Percentiles rank a stretch among this genome's conserved stretches.
These are phyloP conservation scores for Cydia pomonella DNA, from an alignment of 1,140 invertebrate species.

Conservation along the genomic window DNA sequence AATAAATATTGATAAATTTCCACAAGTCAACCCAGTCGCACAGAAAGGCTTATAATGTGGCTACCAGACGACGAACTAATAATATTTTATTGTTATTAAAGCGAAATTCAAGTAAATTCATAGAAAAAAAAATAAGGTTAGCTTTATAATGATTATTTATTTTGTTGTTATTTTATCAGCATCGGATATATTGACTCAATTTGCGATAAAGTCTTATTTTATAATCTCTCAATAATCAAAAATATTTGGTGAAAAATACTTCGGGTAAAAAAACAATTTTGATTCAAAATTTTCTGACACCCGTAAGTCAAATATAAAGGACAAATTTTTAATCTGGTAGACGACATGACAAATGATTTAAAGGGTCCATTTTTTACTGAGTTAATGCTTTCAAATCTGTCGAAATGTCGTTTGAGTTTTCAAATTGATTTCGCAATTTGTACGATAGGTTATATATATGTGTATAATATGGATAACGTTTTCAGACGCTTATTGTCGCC, in stretches of 20 bases:
- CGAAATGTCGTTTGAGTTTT: background rate
- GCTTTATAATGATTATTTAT: too few species aligned
- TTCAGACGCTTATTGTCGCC: slow-evolving; percentile 62
- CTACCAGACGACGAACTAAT: too few species aligned
- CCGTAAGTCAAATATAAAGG: background rate
- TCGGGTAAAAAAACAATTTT: background rate
- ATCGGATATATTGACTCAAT: too few species aligned
- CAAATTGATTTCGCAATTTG: background rate
- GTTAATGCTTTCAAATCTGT: background rate
- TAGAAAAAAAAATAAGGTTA: too few species aligned
- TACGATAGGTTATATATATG: background rate
- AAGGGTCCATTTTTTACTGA: background rate
- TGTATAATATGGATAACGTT: slow-evolving; percentile 28
- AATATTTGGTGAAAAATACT: background rate
- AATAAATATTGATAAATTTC: too few species aligned
- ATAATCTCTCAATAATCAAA: too few species aligned
- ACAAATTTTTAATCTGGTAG: background rate
- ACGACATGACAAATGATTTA: background rate
- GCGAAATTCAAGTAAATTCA: too few species aligned
- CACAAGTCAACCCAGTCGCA: too few species aligned
- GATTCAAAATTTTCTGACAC: background rate
- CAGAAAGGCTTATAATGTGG: too few species aligned
- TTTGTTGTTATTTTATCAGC: too few species aligned
- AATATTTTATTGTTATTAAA: too few species aligned
- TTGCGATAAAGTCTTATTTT: too few species aligned